Conservation (phyloP, 1,140 invertebrate genomes). For the Campoletis sonorensis region DNA sequence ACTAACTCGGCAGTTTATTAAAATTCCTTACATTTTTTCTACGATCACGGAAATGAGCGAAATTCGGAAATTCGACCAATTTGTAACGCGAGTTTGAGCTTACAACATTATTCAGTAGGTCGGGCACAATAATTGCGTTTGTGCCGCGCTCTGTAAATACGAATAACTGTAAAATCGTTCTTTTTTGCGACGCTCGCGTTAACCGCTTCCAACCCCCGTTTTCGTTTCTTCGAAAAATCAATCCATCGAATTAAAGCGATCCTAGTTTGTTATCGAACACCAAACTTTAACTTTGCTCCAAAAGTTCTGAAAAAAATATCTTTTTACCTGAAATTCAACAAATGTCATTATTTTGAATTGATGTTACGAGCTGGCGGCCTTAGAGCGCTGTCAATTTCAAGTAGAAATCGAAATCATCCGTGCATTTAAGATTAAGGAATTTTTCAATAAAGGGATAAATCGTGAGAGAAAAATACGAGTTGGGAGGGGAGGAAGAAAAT, state of each 20-base stretch:
- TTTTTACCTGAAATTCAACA: slow-evolving; percentile 12
- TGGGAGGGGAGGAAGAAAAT: neutral
- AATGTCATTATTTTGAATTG: slow-evolving; percentile 3
- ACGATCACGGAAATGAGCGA: too few species aligned
- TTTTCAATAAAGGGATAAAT: slow-evolving; percentile 43
- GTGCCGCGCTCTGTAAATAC: slow-evolving; percentile 54
- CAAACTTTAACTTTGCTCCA: too few species aligned
- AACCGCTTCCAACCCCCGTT: neutral
- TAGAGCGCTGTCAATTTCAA: slow-evolving; percentile 53
- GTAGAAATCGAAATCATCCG: slow-evolving; percentile 55
- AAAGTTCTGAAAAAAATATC: too few species aligned
- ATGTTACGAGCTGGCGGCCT: slow-evolving; percentile 13
- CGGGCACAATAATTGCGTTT: slow-evolving; percentile 3
- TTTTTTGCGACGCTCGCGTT: neutral
- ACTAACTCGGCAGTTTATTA: neutral
- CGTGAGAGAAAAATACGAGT: too few species aligned
- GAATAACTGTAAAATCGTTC: slow-evolving; percentile 44
- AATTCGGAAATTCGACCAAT: too few species aligned
- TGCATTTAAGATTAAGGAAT: slow-evolving; percentile 54
- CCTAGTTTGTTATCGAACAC: neutral
- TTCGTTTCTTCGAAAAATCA: neutral
- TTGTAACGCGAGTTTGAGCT: neutral
- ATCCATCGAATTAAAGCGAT: neutral
- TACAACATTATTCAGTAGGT: slow-evolving; percentile 29
- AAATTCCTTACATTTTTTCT: neutral